A percentile compares a stretch with the other conserved stretches of the same genome.
phyloP scores from a whole-genome alignment of 1,140 invertebrate species.

The Brachionus plicatilis region DNA sequence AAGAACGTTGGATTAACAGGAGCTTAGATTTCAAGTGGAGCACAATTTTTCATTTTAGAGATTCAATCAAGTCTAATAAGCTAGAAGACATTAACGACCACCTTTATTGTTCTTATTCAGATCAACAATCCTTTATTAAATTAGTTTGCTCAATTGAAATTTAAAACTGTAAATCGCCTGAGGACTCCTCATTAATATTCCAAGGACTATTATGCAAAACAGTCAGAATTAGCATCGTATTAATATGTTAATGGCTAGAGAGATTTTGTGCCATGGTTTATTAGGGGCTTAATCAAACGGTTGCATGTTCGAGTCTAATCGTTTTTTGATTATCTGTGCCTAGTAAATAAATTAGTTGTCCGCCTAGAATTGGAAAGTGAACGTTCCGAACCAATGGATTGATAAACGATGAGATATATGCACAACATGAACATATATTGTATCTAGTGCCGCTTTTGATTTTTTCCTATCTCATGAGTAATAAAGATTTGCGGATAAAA shows the following conservation, averaged over 20 bases:
- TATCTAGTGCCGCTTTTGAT: neutral
- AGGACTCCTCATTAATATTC: neutral
- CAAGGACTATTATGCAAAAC: neutral
- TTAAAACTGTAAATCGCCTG: neutral
- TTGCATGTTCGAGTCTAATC: neutral
- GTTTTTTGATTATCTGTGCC: neutral
- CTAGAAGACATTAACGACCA: neutral
- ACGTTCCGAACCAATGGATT: neutral
- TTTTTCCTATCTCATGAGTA: neutral
- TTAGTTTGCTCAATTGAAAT: slow-evolving; percentile 31
- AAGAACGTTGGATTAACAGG: neutral
- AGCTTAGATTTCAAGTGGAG: neutral
- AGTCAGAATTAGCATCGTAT: neutral
- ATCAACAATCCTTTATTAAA: neutral
- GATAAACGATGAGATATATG: neutral
- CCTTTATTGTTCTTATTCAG: neutral
- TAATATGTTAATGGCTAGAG: neutral
- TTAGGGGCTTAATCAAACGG: neutral
- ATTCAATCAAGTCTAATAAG: neutral
- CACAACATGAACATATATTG: neutral
- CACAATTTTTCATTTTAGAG: neutral
- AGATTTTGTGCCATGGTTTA: neutral
- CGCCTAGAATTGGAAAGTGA: neutral
- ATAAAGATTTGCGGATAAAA: neutral
- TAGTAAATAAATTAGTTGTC: neutral